Base-by-base conservation (phyloP, 2,888 invertebrate genomes). In the Drosophila meridionalis region DNA sequence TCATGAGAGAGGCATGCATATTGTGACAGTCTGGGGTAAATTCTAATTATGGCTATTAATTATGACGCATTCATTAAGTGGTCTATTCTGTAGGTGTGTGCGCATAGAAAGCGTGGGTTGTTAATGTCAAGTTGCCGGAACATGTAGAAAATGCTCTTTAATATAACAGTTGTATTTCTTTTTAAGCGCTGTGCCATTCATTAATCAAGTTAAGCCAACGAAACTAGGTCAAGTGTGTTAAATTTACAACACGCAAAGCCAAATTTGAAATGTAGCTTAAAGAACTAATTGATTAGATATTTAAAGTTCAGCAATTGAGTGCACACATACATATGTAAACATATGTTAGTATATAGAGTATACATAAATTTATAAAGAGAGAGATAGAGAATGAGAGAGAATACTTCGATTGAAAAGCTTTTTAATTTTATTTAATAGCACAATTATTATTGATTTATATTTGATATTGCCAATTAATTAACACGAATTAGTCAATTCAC, bases 371-470 rank as follows among this genome's bases (percentile, higher is more conserved):
- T 6, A 28, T 12, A 3, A 3, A 14, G n/a, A n/a, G 42, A 42
- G n/a, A n/a, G 20, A 20, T 20, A 20, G 20, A 20, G 20, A 20
- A 20, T 20, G 8, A 42, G 42, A n/a, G n/a, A 20, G 11, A 14
- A 20, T 34, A 20, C 32, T 5, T 20, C 11, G 20, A 20, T 52
- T 52, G 20, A 52, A 20, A 52, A 6, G 12, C 50, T 9, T 5
- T 34, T 20, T 3, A 11, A 7, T 55, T 55, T 9, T 8, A 55
- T 55, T 9, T 8, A 55, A 12, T 38, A 38, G 53, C 38, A 12
- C 26, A 55, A 55, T 55, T 55, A 55, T 28, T 56, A 56, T 56
- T 42, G 56, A 56, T 56, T 42, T 32, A 30, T 56, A 4, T 6
- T n/a, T 20, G 6, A 56, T 42, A 42, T 32, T 42, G 30, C 14